Percentiles rank a stretch among this genome's conserved stretches.
Evolutionary conservation across 2,113 vertebrate genomes (phyloP).

Genomic region (Siphamia tubifer): DNA sequence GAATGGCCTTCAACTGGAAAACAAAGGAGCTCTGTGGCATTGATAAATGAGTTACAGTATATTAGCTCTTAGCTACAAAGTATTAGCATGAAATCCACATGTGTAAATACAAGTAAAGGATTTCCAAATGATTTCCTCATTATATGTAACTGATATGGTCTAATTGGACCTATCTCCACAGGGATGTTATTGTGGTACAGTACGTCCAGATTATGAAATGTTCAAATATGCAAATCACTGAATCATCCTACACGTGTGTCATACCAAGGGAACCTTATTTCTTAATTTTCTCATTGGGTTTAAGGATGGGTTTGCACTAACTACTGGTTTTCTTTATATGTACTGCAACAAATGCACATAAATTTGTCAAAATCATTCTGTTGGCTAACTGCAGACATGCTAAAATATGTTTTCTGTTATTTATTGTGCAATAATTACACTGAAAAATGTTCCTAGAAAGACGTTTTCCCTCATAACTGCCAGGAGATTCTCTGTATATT

Average conservation of each 20-base stretch:
- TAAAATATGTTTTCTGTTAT: neutral
- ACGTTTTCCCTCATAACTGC: neutral
- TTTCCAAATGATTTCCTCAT: too few relatives aligned
- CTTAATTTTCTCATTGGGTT: neutral
- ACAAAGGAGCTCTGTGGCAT: too few relatives aligned
- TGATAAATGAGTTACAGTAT: too few relatives aligned
- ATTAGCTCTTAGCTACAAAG: too few relatives aligned
- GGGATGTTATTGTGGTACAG: too few relatives aligned
- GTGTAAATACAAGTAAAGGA: too few relatives aligned
- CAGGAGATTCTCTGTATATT: neutral
- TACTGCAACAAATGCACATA: neutral
- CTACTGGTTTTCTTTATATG: neutral
- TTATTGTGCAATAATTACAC: conserved; percentile 8
- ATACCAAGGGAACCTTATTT: neutral
- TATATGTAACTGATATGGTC: too few relatives aligned
- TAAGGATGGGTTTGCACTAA: neutral
- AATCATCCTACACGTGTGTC: neutral
- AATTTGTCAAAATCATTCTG: neutral
- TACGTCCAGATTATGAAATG: too few relatives aligned
- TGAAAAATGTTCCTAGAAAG: neutral
- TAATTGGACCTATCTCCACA: too few relatives aligned
- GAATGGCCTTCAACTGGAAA: too few relatives aligned
- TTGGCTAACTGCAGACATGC: neutral
- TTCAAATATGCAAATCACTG: too few relatives aligned
- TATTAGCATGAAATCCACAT: too few relatives aligned